These are phyloP conservation scores for Umimayanthus chanpuru DNA, from an alignment of 92 coral and sea anemone genomes.

Conservation along the genomic window DNA sequence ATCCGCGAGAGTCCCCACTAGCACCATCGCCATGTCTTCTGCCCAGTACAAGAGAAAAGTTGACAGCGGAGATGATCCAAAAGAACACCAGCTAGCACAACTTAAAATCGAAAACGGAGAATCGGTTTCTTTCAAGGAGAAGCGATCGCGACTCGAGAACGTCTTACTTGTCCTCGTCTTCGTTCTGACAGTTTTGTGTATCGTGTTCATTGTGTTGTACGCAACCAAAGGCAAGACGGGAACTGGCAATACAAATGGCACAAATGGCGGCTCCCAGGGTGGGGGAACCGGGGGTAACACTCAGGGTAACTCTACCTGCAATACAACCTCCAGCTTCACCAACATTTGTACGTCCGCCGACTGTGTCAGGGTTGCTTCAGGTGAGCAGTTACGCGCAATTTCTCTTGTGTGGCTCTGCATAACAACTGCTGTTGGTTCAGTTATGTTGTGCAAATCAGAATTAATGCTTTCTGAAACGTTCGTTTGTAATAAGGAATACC, in stretches of 20 bases:
- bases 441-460: too few species aligned
- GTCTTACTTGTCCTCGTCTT: conserved; percentile 36
- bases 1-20: background rate
- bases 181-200: conserved; percentile 37
- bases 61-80: conserved; percentile 37
- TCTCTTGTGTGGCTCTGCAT: background rate
- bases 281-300: background rate
- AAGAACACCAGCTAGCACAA: background rate
- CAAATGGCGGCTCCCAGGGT: background rate
- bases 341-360: background rate
- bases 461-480: too few species aligned
- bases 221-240: background rate
- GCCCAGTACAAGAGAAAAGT: conserved; percentile 48
- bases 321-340: background rate
- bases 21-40: conserved; percentile 7
- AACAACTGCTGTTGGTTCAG: background rate
- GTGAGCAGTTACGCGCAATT: background rate
- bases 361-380: conserved; percentile 35
- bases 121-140: background rate
- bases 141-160: conserved; percentile 53
- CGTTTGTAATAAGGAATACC: too few species aligned
- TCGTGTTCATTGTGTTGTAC: conserved; percentile 52
- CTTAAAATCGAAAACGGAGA: conserved; percentile 17
- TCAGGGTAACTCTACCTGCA: background rate
- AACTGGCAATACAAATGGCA: too few species aligned